Evolutionary conservation across 2,797 vertebrate species (phyloP).

Genomic region (Natrix natrix): DNA sequence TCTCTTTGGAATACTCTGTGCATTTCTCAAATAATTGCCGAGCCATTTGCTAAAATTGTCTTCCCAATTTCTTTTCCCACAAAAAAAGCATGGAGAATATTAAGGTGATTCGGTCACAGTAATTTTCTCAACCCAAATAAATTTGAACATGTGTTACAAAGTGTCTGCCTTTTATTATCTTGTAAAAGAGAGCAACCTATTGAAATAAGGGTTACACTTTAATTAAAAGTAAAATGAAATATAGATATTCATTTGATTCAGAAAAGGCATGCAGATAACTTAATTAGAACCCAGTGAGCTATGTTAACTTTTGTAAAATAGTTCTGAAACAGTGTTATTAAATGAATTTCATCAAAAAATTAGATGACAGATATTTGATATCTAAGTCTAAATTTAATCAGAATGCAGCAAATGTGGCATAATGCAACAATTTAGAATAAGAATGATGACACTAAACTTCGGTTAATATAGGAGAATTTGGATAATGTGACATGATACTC

Average conservation of each 20-base stretch:
- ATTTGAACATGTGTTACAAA: background rate
- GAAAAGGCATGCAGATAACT: background rate
- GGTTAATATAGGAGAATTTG: background rate
- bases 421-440: background rate
- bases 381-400: background rate
- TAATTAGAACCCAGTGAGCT: conserved; percentile 7
- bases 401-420: background rate
- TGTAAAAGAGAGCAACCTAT: background rate
- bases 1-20: background rate
- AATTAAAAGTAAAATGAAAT: conserved; percentile 25
- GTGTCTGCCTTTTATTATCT: background rate
- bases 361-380: background rate
- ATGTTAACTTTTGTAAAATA: conserved; percentile 12
- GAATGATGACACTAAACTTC: background rate
- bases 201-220: conserved; percentile 3
- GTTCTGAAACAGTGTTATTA: conserved; percentile 2
- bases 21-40: background rate
- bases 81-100: background rate
- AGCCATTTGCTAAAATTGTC: background rate
- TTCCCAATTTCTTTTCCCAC: background rate
- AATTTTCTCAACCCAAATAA: background rate
- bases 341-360: background rate
- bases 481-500: background rate
- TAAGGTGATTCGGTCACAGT: background rate
- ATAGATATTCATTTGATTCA: conserved; percentile 23